Evolutionary conservation across 92 coral and sea anemone genomes (phyloP).

Genomic region (Meandrina meandrites): DNA sequence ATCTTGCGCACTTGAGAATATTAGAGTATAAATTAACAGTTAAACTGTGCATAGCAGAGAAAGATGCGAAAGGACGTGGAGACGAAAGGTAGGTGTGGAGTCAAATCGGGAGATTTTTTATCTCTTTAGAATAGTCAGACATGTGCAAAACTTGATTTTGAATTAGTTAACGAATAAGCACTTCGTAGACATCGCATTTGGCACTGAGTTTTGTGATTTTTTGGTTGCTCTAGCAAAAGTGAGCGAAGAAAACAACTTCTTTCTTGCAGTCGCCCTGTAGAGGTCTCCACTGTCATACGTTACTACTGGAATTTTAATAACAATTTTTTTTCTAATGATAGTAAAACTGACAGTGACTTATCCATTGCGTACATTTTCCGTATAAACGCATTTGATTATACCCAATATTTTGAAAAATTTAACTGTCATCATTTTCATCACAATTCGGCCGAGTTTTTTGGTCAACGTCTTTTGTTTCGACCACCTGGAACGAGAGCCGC

Average conservation of each 20-base stretch:
- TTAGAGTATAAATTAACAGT: no score
- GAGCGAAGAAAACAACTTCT: background rate
- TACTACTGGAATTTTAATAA: background rate
- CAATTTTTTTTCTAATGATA: background rate
- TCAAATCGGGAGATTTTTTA: background rate
- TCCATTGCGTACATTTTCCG: background rate
- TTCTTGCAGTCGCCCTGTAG: background rate
- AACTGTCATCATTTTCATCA: background rate
- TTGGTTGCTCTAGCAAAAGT: background rate
- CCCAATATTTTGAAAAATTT: background rate
- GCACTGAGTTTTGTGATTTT: background rate
- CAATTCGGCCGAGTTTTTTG: background rate
- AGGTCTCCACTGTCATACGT: background rate
- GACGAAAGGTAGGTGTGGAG: background rate
- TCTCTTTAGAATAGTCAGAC: background rate
- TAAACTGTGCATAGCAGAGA: background rate
- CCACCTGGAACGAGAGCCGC: background rate
- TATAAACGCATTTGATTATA: background rate
- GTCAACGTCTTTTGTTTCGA: background rate
- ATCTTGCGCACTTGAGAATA: background rate
- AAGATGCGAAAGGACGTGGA: background rate
- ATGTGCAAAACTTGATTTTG: background rate
- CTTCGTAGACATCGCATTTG: background rate
- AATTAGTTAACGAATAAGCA: background rate
- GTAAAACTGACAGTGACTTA: background rate